Evolutionary conservation across 2,888 invertebrate species (phyloP).

Genomic region (Tenthredo scrophulariae): DNA sequence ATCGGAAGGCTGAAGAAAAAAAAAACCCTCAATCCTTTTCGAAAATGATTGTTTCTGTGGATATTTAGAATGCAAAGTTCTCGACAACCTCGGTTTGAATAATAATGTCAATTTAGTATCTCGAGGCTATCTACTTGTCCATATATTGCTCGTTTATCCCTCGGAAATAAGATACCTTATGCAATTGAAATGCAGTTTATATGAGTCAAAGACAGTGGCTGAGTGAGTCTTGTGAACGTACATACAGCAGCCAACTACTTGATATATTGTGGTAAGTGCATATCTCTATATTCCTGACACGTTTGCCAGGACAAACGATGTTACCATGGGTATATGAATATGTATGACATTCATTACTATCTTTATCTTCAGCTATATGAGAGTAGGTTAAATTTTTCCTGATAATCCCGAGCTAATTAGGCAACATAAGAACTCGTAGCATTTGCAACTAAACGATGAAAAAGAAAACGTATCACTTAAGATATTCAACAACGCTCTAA

Average conservation of each 20-base stretch:
- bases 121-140: conserved; percentile 2
- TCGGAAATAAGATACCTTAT: not conserved
- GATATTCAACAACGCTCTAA: too few species aligned
- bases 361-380: not conserved
- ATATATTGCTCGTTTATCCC: not conserved
- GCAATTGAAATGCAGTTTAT: conserved; percentile 3
- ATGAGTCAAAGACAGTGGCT: not conserved
- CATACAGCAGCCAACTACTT: not conserved
- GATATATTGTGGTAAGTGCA: not conserved
- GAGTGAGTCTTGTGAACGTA: not conserved
- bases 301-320: not conserved
- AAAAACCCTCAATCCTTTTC: not conserved
- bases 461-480: too few species aligned
- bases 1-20: too few species aligned
- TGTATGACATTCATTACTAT: not conserved
- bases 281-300: not conserved
- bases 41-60: not conserved
- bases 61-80: not conserved
- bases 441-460: too few species aligned
- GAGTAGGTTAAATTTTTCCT: not conserved
- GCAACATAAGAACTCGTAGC: too few species aligned
- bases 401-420: not conserved
- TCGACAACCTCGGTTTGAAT: not conserved
- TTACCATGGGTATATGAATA: not conserved
- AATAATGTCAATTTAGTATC: not conserved